Percentiles rank a stretch among this genome's conserved stretches.
These are phyloP conservation scores for Phycodurus eques DNA, from an alignment of 2,113 vertebrate species.

Conservation along the genomic window DNA sequence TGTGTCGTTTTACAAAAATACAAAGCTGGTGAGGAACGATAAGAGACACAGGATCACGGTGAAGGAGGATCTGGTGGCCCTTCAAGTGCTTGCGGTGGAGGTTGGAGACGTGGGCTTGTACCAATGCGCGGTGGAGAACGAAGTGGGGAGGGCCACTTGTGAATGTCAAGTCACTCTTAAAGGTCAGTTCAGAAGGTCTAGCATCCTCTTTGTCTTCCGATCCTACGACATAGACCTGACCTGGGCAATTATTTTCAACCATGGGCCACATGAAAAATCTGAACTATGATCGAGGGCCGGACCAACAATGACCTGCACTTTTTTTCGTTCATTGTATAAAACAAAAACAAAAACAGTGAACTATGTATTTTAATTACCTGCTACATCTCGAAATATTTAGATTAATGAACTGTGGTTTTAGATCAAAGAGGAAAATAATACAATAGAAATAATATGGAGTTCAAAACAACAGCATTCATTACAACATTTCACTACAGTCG, in stretches of 20 bases:
- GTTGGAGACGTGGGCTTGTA: slow-evolving; percentile 84
- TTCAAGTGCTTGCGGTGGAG: slow-evolving; percentile 87
- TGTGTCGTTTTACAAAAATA: slow-evolving; percentile 88
- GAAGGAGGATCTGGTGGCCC: slow-evolving; percentile 80
- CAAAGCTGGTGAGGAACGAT: slow-evolving; percentile 84
- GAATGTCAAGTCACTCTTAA: slow-evolving; percentile 83
- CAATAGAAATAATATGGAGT: too few relatives aligned
- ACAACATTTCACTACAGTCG: too few relatives aligned
- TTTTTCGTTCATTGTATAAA: too few relatives aligned
- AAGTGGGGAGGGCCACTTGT: slow-evolving; percentile 85
- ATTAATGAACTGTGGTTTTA: too few relatives aligned
- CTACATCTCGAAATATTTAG: too few relatives aligned
- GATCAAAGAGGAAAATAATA: too few relatives aligned
- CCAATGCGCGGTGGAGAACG: slow-evolving; percentile 87
- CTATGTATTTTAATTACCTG: too few relatives aligned
- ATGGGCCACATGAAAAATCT: too few relatives aligned
- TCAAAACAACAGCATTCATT: too few relatives aligned
- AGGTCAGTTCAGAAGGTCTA: slow-evolving; percentile 81
- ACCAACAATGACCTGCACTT: too few relatives aligned
- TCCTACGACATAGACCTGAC: neutral
- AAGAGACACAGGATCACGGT: slow-evolving; percentile 85
- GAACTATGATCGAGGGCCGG: neutral
- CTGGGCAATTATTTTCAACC: too few relatives aligned
- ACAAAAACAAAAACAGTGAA: too few relatives aligned
- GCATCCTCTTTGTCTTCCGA: neutral